Conservation (phyloP, 1,140 invertebrate genomes). For the Pseudomyrmex gracilis region DNA sequence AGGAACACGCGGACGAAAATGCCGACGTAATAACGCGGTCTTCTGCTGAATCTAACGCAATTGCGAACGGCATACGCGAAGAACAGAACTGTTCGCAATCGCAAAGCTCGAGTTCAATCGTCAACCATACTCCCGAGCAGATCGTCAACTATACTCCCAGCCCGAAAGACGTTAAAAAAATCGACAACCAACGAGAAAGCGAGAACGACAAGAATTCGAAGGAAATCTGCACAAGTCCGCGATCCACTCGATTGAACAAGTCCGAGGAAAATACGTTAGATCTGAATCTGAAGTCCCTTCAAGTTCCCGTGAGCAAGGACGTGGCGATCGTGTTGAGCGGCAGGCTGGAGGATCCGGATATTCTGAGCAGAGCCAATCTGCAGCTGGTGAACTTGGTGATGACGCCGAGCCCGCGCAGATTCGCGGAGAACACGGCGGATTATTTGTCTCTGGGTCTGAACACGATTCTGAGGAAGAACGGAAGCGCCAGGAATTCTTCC, state of each 20-base stretch:
- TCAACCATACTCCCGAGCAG: background rate
- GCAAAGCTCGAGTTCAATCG: background rate
- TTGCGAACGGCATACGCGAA: background rate
- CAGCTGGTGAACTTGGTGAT: conserved; percentile 80
- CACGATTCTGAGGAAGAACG: conserved; percentile 72
- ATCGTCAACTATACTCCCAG: too few relatives aligned
- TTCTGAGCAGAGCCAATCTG: conserved; percentile 76
- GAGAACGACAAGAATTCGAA: background rate
- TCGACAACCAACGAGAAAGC: conserved; percentile 34
- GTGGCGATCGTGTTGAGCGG: conserved; percentile 82
- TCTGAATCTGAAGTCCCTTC: conserved; percentile 54
- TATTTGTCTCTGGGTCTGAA: conserved; percentile 78
- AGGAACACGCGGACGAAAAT: conserved; percentile 77
- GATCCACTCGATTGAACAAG: conserved; percentile 3
- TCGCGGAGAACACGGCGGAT: conserved; percentile 63
- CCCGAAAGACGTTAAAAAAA: background rate
- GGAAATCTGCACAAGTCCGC: background rate
- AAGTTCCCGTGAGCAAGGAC: conserved; percentile 80
- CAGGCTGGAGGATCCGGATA: conserved; percentile 78
- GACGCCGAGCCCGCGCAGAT: conserved; percentile 69
- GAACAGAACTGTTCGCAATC: conserved; percentile 1
- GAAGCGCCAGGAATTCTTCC: conserved; percentile 42
- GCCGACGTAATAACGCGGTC: background rate
- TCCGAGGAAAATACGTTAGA: conserved; percentile 24
- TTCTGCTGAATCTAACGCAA: conserved; percentile 15